Evolutionary conservation across 2,888 invertebrate genomes (phyloP), one percentile per base, ranked within the genome.

Genomic region (Caenorhabditis sp.): DNA sequence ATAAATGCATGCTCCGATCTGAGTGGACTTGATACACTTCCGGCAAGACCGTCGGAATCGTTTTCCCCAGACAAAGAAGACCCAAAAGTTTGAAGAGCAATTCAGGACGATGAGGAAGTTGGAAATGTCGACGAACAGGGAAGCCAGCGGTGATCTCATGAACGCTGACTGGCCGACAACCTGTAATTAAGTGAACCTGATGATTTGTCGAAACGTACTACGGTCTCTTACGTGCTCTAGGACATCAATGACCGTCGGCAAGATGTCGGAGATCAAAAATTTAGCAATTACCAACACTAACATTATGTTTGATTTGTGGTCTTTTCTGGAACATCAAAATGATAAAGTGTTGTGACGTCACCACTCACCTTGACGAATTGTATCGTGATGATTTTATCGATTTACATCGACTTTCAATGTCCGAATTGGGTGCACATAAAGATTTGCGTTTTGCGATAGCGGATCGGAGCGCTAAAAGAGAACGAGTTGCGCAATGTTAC

Each of bases 161-260:
- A 88, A 88, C 9, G 80, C 83, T 7, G 83, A 62, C 39, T 83
- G 79, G 8, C 88, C 88, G 24, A 88, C 86, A 43, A 88, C 52
- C 85, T 86, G 78, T 48, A 83, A 80, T 37, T 58, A 22, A 39
- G 20, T 50, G 17, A 26, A 7, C 22, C 26, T 11, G 45, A 11
- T 30, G 15, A 37, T 58, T 50, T 41, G 41, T 30, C 9, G 11
- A 17, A 20, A 20, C 4, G n/a, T n/a, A 48, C n/a, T 35, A 11
- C 9, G 15, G 15, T 41, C 24, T 32, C 75, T 80, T 56, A 87
- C 86, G 53, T 88, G 86, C 70, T 88, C 88, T n/a, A 86, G 43
- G 7, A 88, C 86, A 70, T 88, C 88, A 71, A 83, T 83, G 22
- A 88, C 85, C n/a, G 88, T 87, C n/a, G 88, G 88, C 26, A 88